Base-by-base conservation (phyloP, 1,140 invertebrate genomes). In the Brachionus rotundiformis region DNA sequence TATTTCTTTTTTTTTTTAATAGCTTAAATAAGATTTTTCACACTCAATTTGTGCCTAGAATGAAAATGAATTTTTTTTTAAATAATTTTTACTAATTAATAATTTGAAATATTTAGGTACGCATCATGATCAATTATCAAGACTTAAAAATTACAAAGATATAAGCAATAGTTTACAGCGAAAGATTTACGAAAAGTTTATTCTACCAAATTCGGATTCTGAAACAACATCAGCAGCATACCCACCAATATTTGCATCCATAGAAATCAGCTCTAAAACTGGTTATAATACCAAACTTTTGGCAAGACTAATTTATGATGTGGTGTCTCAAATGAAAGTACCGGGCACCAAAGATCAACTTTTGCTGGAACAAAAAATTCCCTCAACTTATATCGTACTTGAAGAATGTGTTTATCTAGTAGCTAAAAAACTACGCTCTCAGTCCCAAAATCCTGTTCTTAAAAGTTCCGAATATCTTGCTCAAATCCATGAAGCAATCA, bases 341-440 rank as follows among this genome's bases (percentile, higher is more conserved):
- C 79, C 79, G 0, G 54, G 54, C 36, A 65, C 36, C 23, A 81
- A 81, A 65, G 79, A 85, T 54, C 83, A 96, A 86, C 89, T 95
- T 1, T 85, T 98, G 3, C 88, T 99, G 10, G 93, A 96, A 83
- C 96, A 98, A 87, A 93, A 94, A 85, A 94, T 99, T 7, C 97
- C 97, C 0, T 94, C 95, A 4, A 95, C 94, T 73, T 99, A 98
- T 88, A 89, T 98, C 25, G 93, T 94, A 2, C 87, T 99, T 27
- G 95, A 98, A 88, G 95, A 98, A 85, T 79, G 76, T 19, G 36
- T 79, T 10, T 10, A 54, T 16, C 54, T 59, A 36, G 59, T 93
- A 96, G 27, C 92, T 97, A 0, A 90, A 91, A 80, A 90, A 93
- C 81, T 89, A 96, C 79, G 93, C 93, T 0, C 89, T 91, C 16